Evolutionary conservation across 1,140 invertebrate species (phyloP).

Genomic region (Parapsyche elsis): DNA sequence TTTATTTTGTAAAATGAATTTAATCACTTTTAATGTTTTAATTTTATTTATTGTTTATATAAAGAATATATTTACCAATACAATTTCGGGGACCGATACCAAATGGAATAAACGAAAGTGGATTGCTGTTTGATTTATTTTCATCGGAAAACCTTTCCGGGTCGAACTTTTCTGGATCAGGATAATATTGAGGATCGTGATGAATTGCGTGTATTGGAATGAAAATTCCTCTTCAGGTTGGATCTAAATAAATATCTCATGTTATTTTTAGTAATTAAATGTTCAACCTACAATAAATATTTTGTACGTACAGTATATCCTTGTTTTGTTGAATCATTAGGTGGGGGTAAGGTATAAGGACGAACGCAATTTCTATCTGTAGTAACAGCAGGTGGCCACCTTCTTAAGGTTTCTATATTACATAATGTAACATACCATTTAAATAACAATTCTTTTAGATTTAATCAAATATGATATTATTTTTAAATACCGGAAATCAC

Average conservation of each 20-base stretch:
- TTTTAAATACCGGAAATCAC: too few species aligned
- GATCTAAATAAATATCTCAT: background rate
- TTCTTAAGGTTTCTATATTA: constrained; percentile 67
- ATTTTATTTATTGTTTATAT: background rate
- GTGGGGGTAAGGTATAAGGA: constrained; percentile 57
- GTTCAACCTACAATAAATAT: constrained; percentile 18
- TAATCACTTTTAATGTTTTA: too few species aligned
- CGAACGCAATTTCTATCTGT: constrained; percentile 65
- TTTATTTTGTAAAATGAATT: too few species aligned
- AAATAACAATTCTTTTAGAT: too few species aligned
- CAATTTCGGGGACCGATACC: constrained; percentile 63
- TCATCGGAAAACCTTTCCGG: constrained; percentile 61
- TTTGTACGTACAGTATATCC: background rate
- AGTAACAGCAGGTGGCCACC: constrained; percentile 70
- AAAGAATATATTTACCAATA: constrained; percentile 59
- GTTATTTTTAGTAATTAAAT: background rate
- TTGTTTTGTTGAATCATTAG: background rate
- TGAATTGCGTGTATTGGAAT: background rate
- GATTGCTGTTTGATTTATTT: constrained; percentile 55
- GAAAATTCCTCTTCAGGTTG: constrained; percentile 24
- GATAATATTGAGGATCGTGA: constrained; percentile 8
- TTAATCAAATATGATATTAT: too few species aligned
- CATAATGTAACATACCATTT: too few species aligned
- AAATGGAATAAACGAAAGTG: constrained; percentile 59
- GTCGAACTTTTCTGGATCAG: constrained; percentile 58